Evolutionary conservation across 2,113 vertebrate species (phyloP).

Genomic region (Rattus rattus): DNA sequence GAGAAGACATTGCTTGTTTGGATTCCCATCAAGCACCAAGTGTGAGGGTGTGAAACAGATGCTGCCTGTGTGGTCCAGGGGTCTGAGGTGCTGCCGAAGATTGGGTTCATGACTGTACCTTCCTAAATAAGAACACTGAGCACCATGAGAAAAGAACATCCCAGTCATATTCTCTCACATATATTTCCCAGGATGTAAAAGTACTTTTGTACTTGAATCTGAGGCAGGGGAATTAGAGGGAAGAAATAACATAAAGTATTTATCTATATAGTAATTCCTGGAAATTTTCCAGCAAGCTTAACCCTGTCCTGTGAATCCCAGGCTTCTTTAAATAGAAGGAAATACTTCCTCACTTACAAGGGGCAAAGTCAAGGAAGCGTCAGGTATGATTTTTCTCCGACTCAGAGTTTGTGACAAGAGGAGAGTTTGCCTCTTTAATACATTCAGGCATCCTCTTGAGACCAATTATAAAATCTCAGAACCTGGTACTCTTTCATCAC

Average conservation of each 20-base stretch:
- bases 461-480: constrained; percentile 9
- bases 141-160: background rate
- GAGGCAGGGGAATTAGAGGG: background rate
- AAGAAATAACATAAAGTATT: background rate
- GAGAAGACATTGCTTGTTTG: constrained; percentile 46
- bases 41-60: constrained; percentile 60
- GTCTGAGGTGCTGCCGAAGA: background rate
- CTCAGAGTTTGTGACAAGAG: constrained; percentile 8
- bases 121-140: constrained; percentile 14
- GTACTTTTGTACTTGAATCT: background rate
- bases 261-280: background rate
- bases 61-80: constrained; percentile 11
- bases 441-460: background rate
- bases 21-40: constrained; percentile 54
- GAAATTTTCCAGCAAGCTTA: background rate
- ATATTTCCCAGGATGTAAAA: background rate
- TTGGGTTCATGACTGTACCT: background rate
- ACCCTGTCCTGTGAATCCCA: background rate
- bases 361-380: background rate
- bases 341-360: background rate
- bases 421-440: background rate
- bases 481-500: background rate
- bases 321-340: background rate
- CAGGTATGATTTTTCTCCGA: background rate
- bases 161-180: background rate